These are phyloP conservation scores for Thecocarcelia acutangulata DNA, from an alignment of 2,888 invertebrate genomes.

Conservation along the genomic window DNA sequence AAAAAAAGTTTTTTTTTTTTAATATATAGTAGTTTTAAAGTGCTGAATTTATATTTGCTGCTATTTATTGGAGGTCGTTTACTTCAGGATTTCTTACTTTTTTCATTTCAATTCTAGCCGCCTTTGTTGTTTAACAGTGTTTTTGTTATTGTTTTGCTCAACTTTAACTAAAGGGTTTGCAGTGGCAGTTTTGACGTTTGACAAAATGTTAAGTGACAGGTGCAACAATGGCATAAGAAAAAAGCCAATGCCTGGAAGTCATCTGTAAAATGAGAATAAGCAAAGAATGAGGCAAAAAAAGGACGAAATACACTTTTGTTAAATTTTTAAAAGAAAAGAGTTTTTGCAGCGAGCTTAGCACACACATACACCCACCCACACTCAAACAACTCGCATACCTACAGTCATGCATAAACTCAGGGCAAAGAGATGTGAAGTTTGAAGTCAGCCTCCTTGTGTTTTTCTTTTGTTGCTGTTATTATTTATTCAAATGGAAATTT, in stretches of 20 bases:
- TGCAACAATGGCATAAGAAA: slow-evolving; percentile 66
- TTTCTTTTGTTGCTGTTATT: slow-evolving; percentile 22
- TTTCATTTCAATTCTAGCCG: slow-evolving; percentile 1
- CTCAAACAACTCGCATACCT: neutral
- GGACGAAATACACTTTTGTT: neutral
- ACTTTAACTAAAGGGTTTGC: slow-evolving; percentile 46
- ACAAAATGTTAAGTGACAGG: slow-evolving; percentile 69
- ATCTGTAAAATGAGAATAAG: slow-evolving; percentile 36
- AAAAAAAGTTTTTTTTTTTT: too few relatives aligned
- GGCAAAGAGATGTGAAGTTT: neutral
- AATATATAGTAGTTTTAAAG: neutral
- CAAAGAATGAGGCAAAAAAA: slow-evolving; percentile 13
- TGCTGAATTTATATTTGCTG: slow-evolving; percentile 9
- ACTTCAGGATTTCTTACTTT: slow-evolving; percentile 24
- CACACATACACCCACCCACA: neutral
- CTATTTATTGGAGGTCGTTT: slow-evolving; percentile 45
- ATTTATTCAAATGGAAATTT: slow-evolving; percentile 60
- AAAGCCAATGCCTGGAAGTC: slow-evolving; percentile 60
- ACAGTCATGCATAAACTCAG: neutral
- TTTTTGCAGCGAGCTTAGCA: neutral
- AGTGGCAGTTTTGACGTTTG: slow-evolving; percentile 67
- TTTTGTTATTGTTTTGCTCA: slow-evolving; percentile 38
- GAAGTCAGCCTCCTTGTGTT: neutral
- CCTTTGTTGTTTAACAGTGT: slow-evolving; percentile 26
- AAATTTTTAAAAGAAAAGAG: slow-evolving; percentile 15